Percentiles rank a stretch among this genome's conserved stretches.
phyloP scores from a whole-genome alignment of 2,888 invertebrate genomes.

The Altica lythri region DNA sequence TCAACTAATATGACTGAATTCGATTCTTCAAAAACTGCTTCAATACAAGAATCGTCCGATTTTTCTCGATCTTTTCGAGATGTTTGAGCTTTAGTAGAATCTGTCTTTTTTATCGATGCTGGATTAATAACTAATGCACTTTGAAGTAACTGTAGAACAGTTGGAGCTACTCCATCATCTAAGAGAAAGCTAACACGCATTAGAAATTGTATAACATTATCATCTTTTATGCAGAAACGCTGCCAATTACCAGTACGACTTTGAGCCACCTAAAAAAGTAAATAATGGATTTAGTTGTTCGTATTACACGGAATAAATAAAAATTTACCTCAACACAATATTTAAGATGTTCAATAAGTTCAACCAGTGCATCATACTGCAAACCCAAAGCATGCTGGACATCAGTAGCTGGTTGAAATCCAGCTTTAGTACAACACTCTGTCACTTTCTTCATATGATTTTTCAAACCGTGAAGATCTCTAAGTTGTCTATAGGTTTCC shows the following conservation, averaged over 20 bases:
- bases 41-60: slow-evolving; percentile 69
- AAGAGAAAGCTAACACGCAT: slow-evolving; percentile 82
- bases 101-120: slow-evolving; percentile 43
- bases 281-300: background rate
- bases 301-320: slow-evolving; percentile 1
- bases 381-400: slow-evolving; percentile 63
- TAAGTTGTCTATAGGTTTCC: slow-evolving; percentile 90
- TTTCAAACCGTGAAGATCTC: slow-evolving; percentile 91
- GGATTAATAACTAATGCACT: slow-evolving; percentile 77
- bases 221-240: slow-evolving; percentile 77
- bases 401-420: slow-evolving; percentile 58
- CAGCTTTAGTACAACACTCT: slow-evolving; percentile 62
- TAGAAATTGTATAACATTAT: slow-evolving; percentile 78
- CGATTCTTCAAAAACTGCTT: slow-evolving; percentile 69
- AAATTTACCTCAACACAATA: slow-evolving; percentile 78
- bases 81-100: slow-evolving; percentile 38
- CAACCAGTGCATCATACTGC: slow-evolving; percentile 89
- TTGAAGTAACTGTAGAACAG: slow-evolving; percentile 87
- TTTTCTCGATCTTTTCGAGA: slow-evolving; percentile 66
- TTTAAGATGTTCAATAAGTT: slow-evolving; percentile 92
- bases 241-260: slow-evolving; percentile 96
- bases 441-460: slow-evolving; percentile 76
- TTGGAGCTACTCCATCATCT: slow-evolving; percentile 90
- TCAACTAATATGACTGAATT: slow-evolving; percentile 71
- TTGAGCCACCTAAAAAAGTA: slow-evolving; percentile 65